Base-by-base conservation (phyloP, 1,140 invertebrate genomes). In the Tribolium castaneum region DNA sequence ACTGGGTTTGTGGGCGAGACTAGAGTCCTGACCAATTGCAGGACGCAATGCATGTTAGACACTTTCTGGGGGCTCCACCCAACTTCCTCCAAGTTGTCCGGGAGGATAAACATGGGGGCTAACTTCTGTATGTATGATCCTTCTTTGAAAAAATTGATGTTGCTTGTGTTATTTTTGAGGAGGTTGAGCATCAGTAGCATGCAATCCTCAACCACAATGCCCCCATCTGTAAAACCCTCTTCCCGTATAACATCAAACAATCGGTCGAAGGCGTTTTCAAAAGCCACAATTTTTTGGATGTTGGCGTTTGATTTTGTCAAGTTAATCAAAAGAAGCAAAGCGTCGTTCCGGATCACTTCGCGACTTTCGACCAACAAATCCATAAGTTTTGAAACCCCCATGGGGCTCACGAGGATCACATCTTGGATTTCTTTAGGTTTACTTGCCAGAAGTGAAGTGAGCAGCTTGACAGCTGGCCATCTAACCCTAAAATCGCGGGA, bases 201-300 rank as follows among this genome's bases (percentile, higher is more conserved):
- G 88, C 98, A 99, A 88, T 99, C 99, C 90, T 99, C 97, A 2
- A 99, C 98, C 3, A 99, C 96, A 74, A 99, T 98, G 25, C 97
- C 97, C 70, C 97, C 98, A 88, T 99, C 97, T 16, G 94, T 94
- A 81, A 93, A 94, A 52, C 97, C 98, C 89, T 99, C 99, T 81
- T 96, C 93, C 0, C 88, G 89, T 19, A 99, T 96, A 30, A 99
- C 97, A 85, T 97, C 95, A 82, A 99, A 95, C 39, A 99, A 89
- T 80, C 95, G 91, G 88, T 99, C 98, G 87, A 99, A 99, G 0
- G 97, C 97, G 89, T 99, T 99, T 89, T 99, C 98, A 89, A 99
- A 99, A 0, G 98, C 98, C 3, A 99, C 97, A 84, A 99, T 99
- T 89, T 99, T 99, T 87, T 99, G 99, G 82, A 99, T 98, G 87